Evolutionary conservation across 2,113 vertebrate species (phyloP).

Genomic region (Sciurus niger): DNA sequence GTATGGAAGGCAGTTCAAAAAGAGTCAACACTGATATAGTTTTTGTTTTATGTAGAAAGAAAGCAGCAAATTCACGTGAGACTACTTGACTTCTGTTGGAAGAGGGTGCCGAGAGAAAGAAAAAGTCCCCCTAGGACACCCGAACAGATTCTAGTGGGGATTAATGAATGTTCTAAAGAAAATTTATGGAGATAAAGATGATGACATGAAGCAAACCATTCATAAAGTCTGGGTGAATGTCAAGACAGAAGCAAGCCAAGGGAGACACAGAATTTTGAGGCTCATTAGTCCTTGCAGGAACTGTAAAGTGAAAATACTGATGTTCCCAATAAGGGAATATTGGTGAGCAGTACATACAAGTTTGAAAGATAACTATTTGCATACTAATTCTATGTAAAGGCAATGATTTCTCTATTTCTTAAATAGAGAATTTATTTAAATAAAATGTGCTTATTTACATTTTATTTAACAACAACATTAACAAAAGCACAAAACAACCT

Average conservation of each 20-base stretch:
- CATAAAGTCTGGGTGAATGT: no score
- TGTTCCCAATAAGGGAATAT: background rate
- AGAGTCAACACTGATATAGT: slow-evolving; percentile 98
- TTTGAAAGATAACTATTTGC: background rate
- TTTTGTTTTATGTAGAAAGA: slow-evolving; percentile 95
- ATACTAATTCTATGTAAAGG: no score
- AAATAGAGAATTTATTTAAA: no score
- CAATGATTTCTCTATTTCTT: no score
- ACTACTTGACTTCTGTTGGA: slow-evolving; percentile 92
- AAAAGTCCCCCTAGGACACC: no score
- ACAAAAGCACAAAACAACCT: background rate
- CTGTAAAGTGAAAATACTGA: background rate
- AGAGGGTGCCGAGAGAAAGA: slow-evolving; percentile 68
- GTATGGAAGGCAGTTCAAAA: slow-evolving; percentile 93
- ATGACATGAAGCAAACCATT: background rate
- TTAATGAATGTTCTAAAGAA: background rate
- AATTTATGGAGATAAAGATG: background rate
- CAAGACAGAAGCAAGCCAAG: background rate
- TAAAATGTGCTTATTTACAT: no score
- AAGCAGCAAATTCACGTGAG: background rate
- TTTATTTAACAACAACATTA: background rate
- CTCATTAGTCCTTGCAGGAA: background rate
- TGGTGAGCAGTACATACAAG: background rate
- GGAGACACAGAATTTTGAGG: background rate
- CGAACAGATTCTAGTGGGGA: background rate